Conservation (phyloP, 1,140 invertebrate species). For the Papilio polyxenes region DNA sequence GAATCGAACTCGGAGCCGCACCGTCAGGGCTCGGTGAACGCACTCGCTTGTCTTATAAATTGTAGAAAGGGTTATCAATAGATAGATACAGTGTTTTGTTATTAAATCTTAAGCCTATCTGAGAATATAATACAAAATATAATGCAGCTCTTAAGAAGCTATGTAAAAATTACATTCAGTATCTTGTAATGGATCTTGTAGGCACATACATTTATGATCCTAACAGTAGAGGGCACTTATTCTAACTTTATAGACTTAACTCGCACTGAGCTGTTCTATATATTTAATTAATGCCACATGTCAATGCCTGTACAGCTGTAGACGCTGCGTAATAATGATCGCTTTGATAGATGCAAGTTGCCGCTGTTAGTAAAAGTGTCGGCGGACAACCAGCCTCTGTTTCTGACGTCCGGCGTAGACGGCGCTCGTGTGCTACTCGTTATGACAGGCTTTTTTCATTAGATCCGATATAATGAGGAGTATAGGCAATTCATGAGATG, state of each 20-base stretch:
- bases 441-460: slow-evolving; percentile 23
- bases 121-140: no score
- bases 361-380: slow-evolving; percentile 8
- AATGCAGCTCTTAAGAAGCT: no score
- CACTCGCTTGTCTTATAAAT: neutral
- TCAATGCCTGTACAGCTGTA: neutral
- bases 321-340: neutral
- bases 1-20: slow-evolving; percentile 21
- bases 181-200: no score
- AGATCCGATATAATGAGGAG: slow-evolving; percentile 4
- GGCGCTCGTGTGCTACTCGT: neutral
- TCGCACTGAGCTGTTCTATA: neutral
- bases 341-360: neutral
- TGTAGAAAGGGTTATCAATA: neutral
- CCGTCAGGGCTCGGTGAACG: neutral
- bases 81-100: no score
- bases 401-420: neutral
- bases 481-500: slow-evolving; percentile 24
- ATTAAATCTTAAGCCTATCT: no score
- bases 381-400: neutral
- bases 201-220: neutral
- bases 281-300: neutral
- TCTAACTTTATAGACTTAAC: neutral
- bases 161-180: no score
- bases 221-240: neutral